Percentiles rank a stretch among this genome's conserved stretches.
Evolutionary conservation across 2,888 invertebrate species (phyloP).

Genomic region (Chalcosyrphus nemorum): DNA sequence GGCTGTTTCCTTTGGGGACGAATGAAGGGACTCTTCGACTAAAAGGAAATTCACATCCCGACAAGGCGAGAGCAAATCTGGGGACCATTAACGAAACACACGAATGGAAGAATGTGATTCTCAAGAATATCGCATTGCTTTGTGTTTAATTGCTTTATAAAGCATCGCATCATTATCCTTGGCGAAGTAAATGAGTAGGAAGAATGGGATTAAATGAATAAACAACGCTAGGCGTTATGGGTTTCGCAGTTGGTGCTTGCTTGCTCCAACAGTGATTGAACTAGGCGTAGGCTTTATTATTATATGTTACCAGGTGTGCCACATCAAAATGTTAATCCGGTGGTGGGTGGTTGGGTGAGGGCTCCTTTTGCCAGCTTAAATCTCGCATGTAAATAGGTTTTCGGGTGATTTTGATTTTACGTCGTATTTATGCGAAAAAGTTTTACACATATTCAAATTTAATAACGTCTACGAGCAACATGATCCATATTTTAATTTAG

Average conservation of each 20-base stretch:
- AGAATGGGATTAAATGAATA: constrained; percentile 33
- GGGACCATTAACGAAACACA: constrained; percentile 50
- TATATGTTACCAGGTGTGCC: constrained; percentile 24
- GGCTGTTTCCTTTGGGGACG: not conserved
- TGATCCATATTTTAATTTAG: constrained; percentile 12
- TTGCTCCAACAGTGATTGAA: constrained; percentile 21
- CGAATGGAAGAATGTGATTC: constrained; percentile 34
- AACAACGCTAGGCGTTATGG: constrained; percentile 14
- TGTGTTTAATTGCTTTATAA: constrained; percentile 62
- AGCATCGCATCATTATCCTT: constrained; percentile 56
- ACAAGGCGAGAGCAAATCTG: constrained; percentile 12
- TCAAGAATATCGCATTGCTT: constrained; percentile 45
- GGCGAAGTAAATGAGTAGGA: constrained; percentile 34
- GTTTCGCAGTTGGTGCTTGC: not conserved
- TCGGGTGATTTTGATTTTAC: constrained; percentile 43
- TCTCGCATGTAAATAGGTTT: constrained; percentile 40
- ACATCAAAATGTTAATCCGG: constrained; percentile 30
- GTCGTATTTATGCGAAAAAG: constrained; percentile 40
- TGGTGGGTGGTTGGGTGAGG: not conserved
- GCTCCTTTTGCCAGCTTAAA: constrained; percentile 7
- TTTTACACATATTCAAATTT: constrained; percentile 36
- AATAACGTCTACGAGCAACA: constrained; percentile 4
- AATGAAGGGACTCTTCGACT: constrained; percentile 12
- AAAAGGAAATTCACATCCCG: constrained; percentile 25
- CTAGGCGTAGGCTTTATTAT: constrained; percentile 21